These are phyloP conservation scores for Tuta absoluta DNA, from an alignment of 2,888 invertebrate species.

Conservation along the genomic window DNA sequence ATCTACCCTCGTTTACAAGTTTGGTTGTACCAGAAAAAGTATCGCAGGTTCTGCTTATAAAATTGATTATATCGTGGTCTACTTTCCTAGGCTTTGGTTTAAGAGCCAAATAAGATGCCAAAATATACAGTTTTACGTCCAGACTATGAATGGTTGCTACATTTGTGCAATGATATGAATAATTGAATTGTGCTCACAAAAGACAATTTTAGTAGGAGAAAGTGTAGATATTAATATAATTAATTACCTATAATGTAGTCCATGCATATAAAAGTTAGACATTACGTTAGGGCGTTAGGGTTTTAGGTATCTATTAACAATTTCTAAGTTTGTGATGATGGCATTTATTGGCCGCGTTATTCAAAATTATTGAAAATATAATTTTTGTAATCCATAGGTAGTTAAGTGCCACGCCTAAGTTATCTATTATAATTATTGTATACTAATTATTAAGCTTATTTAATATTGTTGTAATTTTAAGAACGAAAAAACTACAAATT, in stretches of 20 bases:
- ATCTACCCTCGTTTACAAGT: background rate
- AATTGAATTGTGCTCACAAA: constrained; percentile 70
- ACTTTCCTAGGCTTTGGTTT: constrained; percentile 48
- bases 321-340: constrained; percentile 68
- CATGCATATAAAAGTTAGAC: constrained; percentile 47
- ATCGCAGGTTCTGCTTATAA: too few species aligned
- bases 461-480: constrained; percentile 74
- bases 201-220: constrained; percentile 66
- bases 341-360: constrained; percentile 77
- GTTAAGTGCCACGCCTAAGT: constrained; percentile 78
- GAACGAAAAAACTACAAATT: constrained; percentile 69
- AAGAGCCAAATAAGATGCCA: constrained; percentile 77
- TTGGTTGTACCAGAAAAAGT: background rate
- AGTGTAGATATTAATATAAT: constrained; percentile 47
- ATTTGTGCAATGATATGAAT: constrained; percentile 26
- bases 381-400: constrained; percentile 68
- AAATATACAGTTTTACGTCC: constrained; percentile 66
- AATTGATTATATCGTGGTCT: too few species aligned
- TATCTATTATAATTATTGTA: constrained; percentile 59
- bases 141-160: constrained; percentile 40
- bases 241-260: constrained; percentile 43
- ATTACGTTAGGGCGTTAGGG: constrained; percentile 42
- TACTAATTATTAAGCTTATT: constrained; percentile 68
- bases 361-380: constrained; percentile 65
- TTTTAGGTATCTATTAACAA: constrained; percentile 36